These are phyloP conservation scores for Frankliniella fusca DNA, from an alignment of 2,888 invertebrate genomes.

Conservation along the genomic window DNA sequence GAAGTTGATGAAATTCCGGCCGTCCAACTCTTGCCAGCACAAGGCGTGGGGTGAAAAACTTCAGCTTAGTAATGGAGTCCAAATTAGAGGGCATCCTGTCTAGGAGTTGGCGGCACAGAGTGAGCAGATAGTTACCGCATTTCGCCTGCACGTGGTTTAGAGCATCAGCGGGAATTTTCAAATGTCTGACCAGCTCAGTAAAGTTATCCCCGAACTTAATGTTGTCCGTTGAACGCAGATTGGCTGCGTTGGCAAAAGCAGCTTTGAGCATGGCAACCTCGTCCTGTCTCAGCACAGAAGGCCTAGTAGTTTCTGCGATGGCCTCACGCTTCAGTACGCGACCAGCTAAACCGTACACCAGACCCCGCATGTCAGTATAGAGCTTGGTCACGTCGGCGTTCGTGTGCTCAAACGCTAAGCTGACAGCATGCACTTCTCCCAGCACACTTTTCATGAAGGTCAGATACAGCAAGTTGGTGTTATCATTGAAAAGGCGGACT, in stretches of 20 bases:
- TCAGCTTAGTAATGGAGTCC: not conserved
- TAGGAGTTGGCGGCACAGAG: not conserved
- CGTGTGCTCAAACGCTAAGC: conserved; percentile 36
- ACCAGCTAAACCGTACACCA: conserved; percentile 32
- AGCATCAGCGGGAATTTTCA: not conserved
- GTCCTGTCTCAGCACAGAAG: not conserved
- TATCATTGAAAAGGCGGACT: conserved; percentile 36
- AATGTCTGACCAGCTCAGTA: not conserved
- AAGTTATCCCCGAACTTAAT: not conserved
- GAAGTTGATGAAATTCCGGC: not conserved
- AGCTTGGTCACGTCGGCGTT: conserved; percentile 36
- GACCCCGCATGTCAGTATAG: conserved; percentile 33
- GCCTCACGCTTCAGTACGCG: not conserved
- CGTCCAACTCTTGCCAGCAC: not conserved
- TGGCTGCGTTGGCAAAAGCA: not conserved
- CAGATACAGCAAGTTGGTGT: conserved; percentile 37
- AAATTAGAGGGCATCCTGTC: not conserved
- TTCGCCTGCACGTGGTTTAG: not conserved
- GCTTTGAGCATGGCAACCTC: not conserved
- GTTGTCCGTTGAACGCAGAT: not conserved
- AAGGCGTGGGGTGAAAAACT: not conserved
- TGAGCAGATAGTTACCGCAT: not conserved
- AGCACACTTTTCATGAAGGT: conserved; percentile 37
- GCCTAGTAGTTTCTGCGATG: not conserved
- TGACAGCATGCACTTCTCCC: conserved; percentile 35